These are phyloP conservation scores for Borostomias antarcticus DNA, from an alignment of 2,797 vertebrate genomes.

Conservation along the genomic window DNA sequence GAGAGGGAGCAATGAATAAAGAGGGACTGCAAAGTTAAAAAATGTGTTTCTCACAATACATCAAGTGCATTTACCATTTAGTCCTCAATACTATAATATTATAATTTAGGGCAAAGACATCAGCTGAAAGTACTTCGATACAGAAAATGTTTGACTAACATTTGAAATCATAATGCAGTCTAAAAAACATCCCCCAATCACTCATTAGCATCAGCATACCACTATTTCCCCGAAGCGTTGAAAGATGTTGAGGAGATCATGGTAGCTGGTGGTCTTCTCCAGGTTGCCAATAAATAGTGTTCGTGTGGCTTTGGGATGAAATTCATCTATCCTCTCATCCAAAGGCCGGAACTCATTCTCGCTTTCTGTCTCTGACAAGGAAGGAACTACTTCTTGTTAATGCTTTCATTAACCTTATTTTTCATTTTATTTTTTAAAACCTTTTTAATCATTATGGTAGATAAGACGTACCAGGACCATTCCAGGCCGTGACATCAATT, in stretches of 20 bases:
- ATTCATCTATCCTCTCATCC: conserved; percentile 97
- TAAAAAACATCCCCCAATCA: background rate
- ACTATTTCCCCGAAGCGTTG: conserved; percentile 99
- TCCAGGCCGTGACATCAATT: conserved; percentile 98
- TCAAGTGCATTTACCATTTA: background rate
- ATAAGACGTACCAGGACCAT: conserved; percentile 87
- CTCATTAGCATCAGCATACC: conserved; percentile 71
- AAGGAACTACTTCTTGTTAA: background rate
- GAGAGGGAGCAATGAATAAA: conserved; percentile 12
- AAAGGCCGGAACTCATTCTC: conserved; percentile 99
- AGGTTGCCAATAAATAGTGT: conserved; percentile 98
- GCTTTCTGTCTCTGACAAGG: conserved; percentile 91
- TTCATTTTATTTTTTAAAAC: background rate
- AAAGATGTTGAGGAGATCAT: conserved; percentile 95
- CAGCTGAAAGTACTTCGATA: no score
- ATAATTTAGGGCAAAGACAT: no score
- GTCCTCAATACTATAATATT: background rate
- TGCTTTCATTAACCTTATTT: background rate
- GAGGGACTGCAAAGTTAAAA: conserved; percentile 4
- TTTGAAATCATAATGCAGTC: no score
- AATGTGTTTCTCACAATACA: no score
- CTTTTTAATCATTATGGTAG: conserved; percentile 9
- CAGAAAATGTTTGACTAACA: no score
- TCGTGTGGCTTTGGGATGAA: conserved; percentile 96
- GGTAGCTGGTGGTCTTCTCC: conserved; percentile 97